Evolutionary conservation across 30 jellyfish, hydroid and myxozoan species (phyloP).

Genomic region (Turritopsis dohrnii): DNA sequence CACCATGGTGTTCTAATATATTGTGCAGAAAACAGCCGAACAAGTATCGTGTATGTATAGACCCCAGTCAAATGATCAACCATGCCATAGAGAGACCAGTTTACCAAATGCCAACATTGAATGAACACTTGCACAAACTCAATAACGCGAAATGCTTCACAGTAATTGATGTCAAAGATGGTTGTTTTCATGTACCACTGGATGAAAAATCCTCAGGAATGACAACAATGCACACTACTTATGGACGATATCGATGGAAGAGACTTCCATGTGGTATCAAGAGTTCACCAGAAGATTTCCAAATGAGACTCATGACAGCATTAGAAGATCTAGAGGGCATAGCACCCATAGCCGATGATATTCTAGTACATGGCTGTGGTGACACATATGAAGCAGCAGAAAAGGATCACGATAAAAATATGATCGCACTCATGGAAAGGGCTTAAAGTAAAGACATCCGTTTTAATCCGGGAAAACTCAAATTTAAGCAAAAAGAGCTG

Average conservation of each 20-base stretch:
- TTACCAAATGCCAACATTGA: slow-evolving; percentile 20
- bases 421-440: slow-evolving; percentile 27
- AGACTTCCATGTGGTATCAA: slow-evolving; percentile 1
- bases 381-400: slow-evolving; percentile 10
- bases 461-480: slow-evolving; percentile 1
- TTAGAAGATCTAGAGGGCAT: slow-evolving; percentile 30
- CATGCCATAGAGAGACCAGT: slow-evolving; percentile 16
- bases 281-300: neutral
- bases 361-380: slow-evolving; percentile 18
- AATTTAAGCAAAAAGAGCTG: slow-evolving; percentile 3
- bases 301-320: slow-evolving; percentile 15
- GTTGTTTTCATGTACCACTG: neutral
- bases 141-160: slow-evolving; percentile 20
- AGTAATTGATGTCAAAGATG: slow-evolving; percentile 9
- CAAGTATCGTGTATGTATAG: slow-evolving; percentile 18
- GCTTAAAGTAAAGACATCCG: neutral
- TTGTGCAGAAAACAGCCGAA: slow-evolving; percentile 25
- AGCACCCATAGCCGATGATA: slow-evolving; percentile 26
- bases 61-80: slow-evolving; percentile 25
- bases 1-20: slow-evolving; percentile 10
- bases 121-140: slow-evolving; percentile 18
- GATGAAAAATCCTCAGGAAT: neutral
- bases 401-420: slow-evolving; percentile 26
- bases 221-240: neutral
- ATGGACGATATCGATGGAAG: slow-evolving; percentile 1